phyloP scores from a whole-genome alignment of 1,140 invertebrate genomes.

The Drosophila arawakana region DNA sequence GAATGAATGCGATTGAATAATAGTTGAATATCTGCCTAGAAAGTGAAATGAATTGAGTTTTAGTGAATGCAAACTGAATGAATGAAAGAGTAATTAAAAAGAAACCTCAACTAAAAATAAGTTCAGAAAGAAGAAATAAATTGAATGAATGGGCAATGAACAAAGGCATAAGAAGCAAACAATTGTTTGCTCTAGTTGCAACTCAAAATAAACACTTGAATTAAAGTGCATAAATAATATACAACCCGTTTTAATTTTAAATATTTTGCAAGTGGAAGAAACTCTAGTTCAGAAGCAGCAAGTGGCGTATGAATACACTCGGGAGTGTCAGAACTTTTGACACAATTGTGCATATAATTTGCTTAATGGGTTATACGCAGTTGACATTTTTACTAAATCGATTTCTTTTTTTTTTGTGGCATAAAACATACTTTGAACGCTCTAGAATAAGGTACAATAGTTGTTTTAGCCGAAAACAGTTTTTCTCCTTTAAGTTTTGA shows the following conservation, averaged over 20 bases:
- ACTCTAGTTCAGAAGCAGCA: not conserved
- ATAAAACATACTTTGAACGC: too few species aligned
- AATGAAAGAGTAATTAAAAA: conserved; percentile 10
- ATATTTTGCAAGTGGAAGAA: too few species aligned
- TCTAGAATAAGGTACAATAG: too few species aligned
- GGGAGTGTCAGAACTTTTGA: not conserved
- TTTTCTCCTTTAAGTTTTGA: too few species aligned
- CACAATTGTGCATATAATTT: not conserved
- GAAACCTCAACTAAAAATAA: not conserved
- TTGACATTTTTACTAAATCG: too few species aligned
- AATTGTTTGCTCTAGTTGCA: too few species aligned
- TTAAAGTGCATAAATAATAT: too few species aligned
- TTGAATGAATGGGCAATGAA: not conserved
- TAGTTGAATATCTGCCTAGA: conserved; percentile 22
- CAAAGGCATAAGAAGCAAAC: not conserved
- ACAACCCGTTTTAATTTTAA: too few species aligned
- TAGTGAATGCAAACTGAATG: not conserved
- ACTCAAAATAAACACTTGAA: too few species aligned
- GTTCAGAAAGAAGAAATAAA: not conserved
- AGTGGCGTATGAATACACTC: not conserved
- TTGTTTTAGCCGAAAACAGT: too few species aligned
- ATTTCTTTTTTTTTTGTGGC: too few species aligned
- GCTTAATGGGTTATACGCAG: too few species aligned
- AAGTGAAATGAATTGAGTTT: conserved; percentile 15
- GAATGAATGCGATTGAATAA: conserved; percentile 36